phyloP scores from a whole-genome alignment of 2,888 invertebrate species.

The Drosophila imparisetae region DNA sequence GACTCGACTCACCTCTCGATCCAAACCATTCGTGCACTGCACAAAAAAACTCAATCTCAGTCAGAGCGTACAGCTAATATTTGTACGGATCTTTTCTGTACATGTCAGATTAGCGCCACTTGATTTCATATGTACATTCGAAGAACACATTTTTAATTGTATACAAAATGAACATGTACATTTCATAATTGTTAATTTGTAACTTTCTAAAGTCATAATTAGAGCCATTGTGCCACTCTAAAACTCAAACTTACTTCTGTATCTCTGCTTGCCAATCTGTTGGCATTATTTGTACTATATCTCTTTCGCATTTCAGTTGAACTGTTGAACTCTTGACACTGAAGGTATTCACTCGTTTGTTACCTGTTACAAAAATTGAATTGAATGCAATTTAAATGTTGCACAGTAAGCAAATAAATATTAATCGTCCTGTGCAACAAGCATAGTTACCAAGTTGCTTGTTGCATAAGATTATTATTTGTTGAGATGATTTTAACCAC shows the following conservation, averaged over 20 bases:
- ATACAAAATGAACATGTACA: background rate
- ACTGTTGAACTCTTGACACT: background rate
- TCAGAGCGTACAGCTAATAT: background rate
- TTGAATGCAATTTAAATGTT: background rate
- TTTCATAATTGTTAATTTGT: background rate
- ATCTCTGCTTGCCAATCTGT: background rate
- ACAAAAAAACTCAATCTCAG: background rate
- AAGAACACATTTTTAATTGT: background rate
- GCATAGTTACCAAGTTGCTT: too few relatives aligned
- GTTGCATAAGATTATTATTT: background rate
- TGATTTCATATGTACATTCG: background rate
- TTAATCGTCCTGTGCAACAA: background rate
- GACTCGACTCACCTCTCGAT: conserved; percentile 16
- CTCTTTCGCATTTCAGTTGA: background rate
- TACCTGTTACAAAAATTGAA: background rate
- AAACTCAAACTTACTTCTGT: background rate
- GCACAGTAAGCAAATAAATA: background rate
- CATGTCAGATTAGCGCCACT: background rate
- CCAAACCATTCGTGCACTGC: conserved; percentile 22
- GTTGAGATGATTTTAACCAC: background rate
- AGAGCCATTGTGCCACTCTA: background rate
- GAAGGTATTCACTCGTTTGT: background rate
- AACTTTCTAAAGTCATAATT: background rate
- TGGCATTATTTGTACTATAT: background rate
- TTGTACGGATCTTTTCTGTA: background rate